phyloP scores from a whole-genome alignment of 2,888 invertebrate species.

The Pelosia muscerda region DNA sequence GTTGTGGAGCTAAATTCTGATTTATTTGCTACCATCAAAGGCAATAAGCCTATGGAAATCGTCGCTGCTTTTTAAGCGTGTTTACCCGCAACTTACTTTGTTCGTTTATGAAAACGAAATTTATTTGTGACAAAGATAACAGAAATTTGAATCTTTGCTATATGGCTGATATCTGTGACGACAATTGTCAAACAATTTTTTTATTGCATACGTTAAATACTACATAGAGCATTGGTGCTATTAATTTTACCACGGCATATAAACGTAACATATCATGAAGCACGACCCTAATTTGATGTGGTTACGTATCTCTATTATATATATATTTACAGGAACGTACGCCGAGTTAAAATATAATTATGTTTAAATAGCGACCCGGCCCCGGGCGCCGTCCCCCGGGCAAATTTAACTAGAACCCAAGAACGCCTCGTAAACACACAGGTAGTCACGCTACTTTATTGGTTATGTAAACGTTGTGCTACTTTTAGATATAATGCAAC shows the following conservation, averaged over 20 bases:
- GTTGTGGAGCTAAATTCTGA: conserved; percentile 3
- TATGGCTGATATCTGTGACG: too few relatives aligned
- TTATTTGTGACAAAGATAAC: not conserved
- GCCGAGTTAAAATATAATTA: conserved; percentile 2
- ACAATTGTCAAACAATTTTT: not conserved
- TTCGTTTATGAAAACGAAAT: not conserved
- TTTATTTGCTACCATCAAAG: not conserved
- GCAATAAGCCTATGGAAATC: not conserved
- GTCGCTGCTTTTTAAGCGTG: not conserved
- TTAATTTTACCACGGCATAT: not conserved
- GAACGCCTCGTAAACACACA: not conserved
- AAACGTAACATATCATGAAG: not conserved
- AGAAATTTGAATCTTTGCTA: too few relatives aligned
- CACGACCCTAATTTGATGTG: not conserved
- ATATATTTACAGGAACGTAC: not conserved
- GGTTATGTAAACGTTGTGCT: not conserved
- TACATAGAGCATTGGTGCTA: too few relatives aligned
- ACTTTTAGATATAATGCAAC: not conserved
- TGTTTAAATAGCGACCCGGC: conserved; percentile 2
- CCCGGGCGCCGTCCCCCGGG: not conserved
- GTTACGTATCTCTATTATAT: not conserved
- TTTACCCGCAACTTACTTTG: not conserved
- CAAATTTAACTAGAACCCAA: not conserved
- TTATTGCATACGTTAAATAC: too few relatives aligned
- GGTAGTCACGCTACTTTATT: not conserved